Evolutionary conservation across 2,888 invertebrate genomes (phyloP).

Genomic region (Drosophila melanosoma): DNA sequence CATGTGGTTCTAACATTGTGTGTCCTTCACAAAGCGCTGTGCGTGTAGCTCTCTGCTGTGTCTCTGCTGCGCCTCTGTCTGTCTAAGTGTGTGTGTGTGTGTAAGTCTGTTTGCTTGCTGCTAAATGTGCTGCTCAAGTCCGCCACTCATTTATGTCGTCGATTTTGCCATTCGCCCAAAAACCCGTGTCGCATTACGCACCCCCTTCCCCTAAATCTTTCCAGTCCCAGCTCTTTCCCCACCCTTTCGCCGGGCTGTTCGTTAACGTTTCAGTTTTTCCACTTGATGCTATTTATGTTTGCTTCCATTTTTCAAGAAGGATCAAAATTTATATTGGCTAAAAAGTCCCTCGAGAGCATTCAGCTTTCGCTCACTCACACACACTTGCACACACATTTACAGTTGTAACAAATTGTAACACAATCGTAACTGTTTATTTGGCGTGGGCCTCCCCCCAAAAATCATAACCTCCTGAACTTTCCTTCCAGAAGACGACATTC

Average conservation of each 20-base stretch:
- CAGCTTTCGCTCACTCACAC: slow-evolving; percentile 39
- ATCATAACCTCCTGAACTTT: slow-evolving; percentile 78
- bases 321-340: slow-evolving; percentile 84
- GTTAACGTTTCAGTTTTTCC: slow-evolving; percentile 79
- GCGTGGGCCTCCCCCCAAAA: slow-evolving; percentile 44
- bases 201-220: not conserved
- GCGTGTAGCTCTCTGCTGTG: slow-evolving; percentile 37
- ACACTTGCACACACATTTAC: slow-evolving; percentile 76
- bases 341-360: slow-evolving; percentile 84
- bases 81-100: slow-evolving; percentile 44
- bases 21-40: slow-evolving; percentile 75
- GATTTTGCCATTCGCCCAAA: slow-evolving; percentile 51
- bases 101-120: slow-evolving; percentile 74
- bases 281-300: slow-evolving; percentile 81
- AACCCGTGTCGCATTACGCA: slow-evolving; percentile 31
- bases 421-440: slow-evolving; percentile 80
- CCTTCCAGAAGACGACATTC: slow-evolving; percentile 15
- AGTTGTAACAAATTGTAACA: slow-evolving; percentile 84
- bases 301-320: slow-evolving; percentile 83
- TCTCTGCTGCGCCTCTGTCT: slow-evolving; percentile 11
- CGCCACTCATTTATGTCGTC: slow-evolving; percentile 78
- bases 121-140: slow-evolving; percentile 77
- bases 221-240: not conserved
- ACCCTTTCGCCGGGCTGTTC: slow-evolving; percentile 52
- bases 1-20: slow-evolving; percentile 77